These are phyloP conservation scores for Dorcus hopei DNA, from an alignment of 2,888 invertebrate species.

Conservation along the genomic window DNA sequence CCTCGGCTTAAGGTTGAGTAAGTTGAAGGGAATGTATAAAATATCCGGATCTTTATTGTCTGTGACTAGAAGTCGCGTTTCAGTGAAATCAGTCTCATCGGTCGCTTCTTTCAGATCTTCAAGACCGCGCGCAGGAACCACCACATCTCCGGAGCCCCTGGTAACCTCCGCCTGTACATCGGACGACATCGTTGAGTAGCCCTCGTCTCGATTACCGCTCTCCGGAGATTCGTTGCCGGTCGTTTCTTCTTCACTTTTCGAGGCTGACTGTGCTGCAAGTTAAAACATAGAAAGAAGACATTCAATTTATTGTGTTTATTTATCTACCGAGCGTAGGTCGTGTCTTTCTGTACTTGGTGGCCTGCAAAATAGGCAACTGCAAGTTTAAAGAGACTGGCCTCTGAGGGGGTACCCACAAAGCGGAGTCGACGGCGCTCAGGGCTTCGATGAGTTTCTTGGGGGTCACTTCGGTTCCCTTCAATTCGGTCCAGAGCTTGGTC, in stretches of 20 bases:
- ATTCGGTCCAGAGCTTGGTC: slow-evolving; percentile 62
- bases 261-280: slow-evolving; percentile 46
- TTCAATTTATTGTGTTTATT: background rate
- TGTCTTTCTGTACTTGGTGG: slow-evolving; percentile 48
- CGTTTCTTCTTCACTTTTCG: slow-evolving; percentile 61
- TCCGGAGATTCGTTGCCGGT: slow-evolving; percentile 70
- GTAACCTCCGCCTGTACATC: slow-evolving; percentile 74
- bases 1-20: slow-evolving; percentile 49
- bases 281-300: slow-evolving; percentile 3
- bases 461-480: slow-evolving; percentile 62
- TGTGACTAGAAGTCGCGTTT: slow-evolving; percentile 56
- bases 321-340: slow-evolving; percentile 49
- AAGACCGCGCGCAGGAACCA: slow-evolving; percentile 54
- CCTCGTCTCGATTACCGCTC: slow-evolving; percentile 76
- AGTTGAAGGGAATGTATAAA: slow-evolving; percentile 66
- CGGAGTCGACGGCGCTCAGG: slow-evolving; percentile 62
- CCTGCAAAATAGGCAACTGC: slow-evolving; percentile 59
- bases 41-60: slow-evolving; percentile 63
- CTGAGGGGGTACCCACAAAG: slow-evolving; percentile 65
- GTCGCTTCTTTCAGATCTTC: slow-evolving; percentile 73
- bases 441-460: slow-evolving; percentile 62
- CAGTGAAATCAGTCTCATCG: slow-evolving; percentile 65
- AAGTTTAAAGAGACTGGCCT: slow-evolving; percentile 69
- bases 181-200: slow-evolving; percentile 81
- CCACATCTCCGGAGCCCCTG: slow-evolving; percentile 43